phyloP scores from a whole-genome alignment of 1,140 invertebrate species.

The Caerostris extrusa region DNA sequence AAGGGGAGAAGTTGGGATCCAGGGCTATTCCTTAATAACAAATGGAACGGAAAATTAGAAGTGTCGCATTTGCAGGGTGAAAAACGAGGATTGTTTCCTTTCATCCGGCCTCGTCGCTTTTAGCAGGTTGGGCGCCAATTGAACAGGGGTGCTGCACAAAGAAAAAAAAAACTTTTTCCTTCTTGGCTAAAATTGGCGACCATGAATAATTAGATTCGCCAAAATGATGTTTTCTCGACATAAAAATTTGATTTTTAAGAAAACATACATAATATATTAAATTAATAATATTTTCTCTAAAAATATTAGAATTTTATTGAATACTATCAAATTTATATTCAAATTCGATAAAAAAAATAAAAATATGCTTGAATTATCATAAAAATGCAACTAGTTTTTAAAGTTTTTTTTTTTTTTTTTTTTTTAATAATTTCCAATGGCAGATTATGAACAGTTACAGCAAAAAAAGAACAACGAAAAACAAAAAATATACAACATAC shows the following conservation, averaged over 20 bases:
- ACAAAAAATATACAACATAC: too few species aligned
- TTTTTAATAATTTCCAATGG: too few species aligned
- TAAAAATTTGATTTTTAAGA: neutral
- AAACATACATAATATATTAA: too few species aligned
- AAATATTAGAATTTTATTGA: too few species aligned
- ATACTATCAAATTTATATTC: too few species aligned
- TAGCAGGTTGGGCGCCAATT: slow-evolving; percentile 59
- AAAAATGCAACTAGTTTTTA: too few species aligned
- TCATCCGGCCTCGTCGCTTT: slow-evolving; percentile 42
- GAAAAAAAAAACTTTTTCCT: neutral
- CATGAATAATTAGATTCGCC: slow-evolving; percentile 44
- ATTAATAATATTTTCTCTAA: too few species aligned
- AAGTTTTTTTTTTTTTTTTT: too few species aligned
- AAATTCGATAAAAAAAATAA: too few species aligned
- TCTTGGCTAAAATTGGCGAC: slow-evolving; percentile 67
- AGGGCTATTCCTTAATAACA: slow-evolving; percentile 72
- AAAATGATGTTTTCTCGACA: neutral
- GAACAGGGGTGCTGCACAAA: slow-evolving; percentile 61
- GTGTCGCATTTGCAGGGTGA: slow-evolving; percentile 74
- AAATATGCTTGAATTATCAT: too few species aligned
- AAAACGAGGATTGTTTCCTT: slow-evolving; percentile 75
- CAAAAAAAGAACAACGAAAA: too few species aligned
- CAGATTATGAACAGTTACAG: too few species aligned
- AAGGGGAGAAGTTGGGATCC: neutral
- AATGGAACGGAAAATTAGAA: slow-evolving; percentile 78